A percentile compares a stretch with the other conserved stretches of the same genome.
Conservation (phyloP, 2,113 vertebrate species). For the Cettia cetti region DNA sequence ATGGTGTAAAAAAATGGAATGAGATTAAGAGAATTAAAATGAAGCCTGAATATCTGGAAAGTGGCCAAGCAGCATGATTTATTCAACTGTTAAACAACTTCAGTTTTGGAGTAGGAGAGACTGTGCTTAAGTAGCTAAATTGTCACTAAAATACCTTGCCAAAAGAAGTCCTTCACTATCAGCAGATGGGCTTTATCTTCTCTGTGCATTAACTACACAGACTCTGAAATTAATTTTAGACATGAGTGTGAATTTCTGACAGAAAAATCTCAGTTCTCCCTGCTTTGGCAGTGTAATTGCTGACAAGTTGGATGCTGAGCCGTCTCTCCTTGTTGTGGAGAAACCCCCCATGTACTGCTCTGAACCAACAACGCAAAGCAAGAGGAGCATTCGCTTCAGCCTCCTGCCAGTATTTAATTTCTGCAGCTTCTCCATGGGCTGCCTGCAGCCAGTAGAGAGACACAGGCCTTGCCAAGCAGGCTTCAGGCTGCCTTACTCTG, state of each 20-base stretch:
- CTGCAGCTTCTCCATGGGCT: not conserved
- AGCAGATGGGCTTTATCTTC: not conserved
- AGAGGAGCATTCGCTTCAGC: rapidly evolving
- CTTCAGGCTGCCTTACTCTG: not conserved
- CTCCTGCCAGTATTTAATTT: not conserved
- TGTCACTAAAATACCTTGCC: not conserved
- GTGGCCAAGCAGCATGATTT: not conserved
- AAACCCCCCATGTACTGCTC: not conserved
- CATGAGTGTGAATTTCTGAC: not conserved
- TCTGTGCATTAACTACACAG: not conserved
- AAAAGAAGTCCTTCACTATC: not conserved
- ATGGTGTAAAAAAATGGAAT: not conserved
- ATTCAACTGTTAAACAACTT: not conserved
- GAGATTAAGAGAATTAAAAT: not conserved
- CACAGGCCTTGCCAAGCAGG: not conserved
- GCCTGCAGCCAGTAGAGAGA: not conserved
- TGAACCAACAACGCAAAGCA: rapidly evolving
- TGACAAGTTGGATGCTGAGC: not conserved
- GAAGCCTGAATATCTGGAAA: not conserved
- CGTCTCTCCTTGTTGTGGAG: not conserved
- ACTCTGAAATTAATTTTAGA: not conserved
- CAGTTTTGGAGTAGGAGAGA: not conserved
- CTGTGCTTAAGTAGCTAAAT: not conserved
- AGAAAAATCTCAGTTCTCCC: not conserved
- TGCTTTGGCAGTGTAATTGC: not conserved